Percentiles rank a stretch among this genome's conserved stretches.
These are phyloP conservation scores for Tangara arthus DNA, from an alignment of 2,797 vertebrate genomes.

Conservation along the genomic window DNA sequence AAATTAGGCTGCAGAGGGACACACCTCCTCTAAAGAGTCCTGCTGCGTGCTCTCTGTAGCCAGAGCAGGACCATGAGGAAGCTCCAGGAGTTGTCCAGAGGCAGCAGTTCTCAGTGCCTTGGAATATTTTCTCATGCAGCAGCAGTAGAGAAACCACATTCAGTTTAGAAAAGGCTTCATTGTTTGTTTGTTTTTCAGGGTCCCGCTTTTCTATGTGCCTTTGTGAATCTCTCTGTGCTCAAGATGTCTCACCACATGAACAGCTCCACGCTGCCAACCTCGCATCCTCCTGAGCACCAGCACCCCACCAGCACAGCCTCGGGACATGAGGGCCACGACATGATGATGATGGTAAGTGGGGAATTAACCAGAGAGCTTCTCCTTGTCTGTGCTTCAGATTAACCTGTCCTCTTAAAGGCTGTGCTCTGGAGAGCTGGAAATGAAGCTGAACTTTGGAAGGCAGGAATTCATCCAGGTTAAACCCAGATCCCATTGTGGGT, in stretches of 20 bases:
- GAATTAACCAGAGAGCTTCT: background rate
- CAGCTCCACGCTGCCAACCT: background rate
- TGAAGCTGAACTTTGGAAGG: background rate
- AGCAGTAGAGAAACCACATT: background rate
- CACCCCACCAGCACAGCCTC: slow-evolving; percentile 35
- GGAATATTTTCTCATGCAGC: background rate
- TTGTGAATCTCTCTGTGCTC: background rate
- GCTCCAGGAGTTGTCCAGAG: background rate
- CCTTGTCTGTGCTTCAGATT: background rate
- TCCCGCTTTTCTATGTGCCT: background rate
- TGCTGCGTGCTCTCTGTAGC: background rate
- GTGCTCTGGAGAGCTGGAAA: background rate
- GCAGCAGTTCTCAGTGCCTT: background rate
- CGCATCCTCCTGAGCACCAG: slow-evolving; percentile 51
- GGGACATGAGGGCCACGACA: background rate
- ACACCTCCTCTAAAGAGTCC: background rate
- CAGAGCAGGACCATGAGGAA: background rate
- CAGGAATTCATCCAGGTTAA: background rate
- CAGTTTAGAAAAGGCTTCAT: background rate
- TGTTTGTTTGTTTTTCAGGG: slow-evolving; percentile 12
- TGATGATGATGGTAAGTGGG: slow-evolving; percentile 76
- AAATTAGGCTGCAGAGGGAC: background rate
- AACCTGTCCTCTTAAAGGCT: background rate
- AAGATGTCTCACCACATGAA: slow-evolving; percentile 44
- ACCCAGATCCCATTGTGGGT: background rate